Conservation (phyloP, 2,113 vertebrate genomes). For the Nesoenas mayeri region DNA sequence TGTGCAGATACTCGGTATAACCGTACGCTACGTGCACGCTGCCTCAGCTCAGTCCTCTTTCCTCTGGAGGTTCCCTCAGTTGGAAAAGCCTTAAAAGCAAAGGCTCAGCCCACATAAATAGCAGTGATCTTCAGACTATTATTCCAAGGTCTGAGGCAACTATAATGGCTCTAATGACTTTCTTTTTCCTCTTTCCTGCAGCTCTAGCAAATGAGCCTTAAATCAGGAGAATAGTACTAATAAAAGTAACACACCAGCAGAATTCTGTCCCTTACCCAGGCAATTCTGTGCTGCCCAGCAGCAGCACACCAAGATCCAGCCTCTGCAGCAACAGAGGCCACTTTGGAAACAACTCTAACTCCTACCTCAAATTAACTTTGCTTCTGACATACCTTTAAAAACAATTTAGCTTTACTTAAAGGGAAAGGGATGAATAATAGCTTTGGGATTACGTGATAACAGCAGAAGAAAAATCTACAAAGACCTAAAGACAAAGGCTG, state of each 20-base stretch:
- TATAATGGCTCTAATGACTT: neutral
- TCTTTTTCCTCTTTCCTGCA: neutral
- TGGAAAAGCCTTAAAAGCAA: neutral
- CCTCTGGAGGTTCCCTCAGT: neutral
- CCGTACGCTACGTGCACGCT: neutral
- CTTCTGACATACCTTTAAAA: neutral
- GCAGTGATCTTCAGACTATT: neutral
- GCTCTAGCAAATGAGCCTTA: neutral
- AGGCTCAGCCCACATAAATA: neutral
- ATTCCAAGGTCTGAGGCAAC: neutral
- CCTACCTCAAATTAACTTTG: neutral
- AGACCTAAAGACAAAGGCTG: neutral
- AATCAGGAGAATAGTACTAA: neutral
- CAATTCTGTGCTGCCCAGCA: neutral
- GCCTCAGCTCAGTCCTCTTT: neutral
- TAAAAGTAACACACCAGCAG: neutral
- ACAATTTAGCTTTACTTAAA: neutral
- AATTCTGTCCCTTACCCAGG: neutral
- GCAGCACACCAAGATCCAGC: neutral
- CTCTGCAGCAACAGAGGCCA: neutral
- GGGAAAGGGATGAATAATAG: neutral
- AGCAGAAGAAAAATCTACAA: conserved; percentile 15
- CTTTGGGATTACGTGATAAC: neutral
- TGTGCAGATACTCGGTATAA: neutral
- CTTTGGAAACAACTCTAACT: neutral